Conservation (phyloP, 2,888 invertebrate genomes). For the Rhingia campestris region DNA sequence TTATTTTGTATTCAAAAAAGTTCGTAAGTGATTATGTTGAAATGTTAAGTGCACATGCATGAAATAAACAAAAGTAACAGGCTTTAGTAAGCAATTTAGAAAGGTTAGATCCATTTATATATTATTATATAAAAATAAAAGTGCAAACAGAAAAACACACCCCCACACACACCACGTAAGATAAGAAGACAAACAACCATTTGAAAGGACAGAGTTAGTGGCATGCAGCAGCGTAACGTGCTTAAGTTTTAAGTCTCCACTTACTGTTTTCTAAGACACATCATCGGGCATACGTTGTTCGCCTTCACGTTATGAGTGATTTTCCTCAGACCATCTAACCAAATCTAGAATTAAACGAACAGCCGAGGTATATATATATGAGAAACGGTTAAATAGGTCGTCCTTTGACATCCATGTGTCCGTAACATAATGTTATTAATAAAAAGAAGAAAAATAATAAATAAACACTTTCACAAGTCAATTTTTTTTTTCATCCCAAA, state of each 20-base stretch:
- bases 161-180: neutral
- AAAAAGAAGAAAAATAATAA: constrained; percentile 11
- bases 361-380: neutral
- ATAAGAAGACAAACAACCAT: neutral
- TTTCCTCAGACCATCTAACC: constrained; percentile 96
- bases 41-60: constrained; percentile 61
- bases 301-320: constrained; percentile 99
- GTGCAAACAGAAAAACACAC: constrained; percentile 32
- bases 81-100: neutral
- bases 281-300: constrained; percentile 99
- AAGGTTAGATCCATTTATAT: neutral
- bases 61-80: constrained; percentile 28
- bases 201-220: constrained; percentile 26
- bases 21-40: constrained; percentile 48
- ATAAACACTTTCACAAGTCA: neutral
- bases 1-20: constrained; percentile 8
- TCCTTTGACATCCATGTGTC: neutral
- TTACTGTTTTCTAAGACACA: constrained; percentile 99
- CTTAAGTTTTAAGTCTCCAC: constrained; percentile 82
- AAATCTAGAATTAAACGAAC: constrained; percentile 87
- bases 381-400: neutral
- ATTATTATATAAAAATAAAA: too few species aligned
- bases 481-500: neutral
- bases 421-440: constrained; percentile 5
- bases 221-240: constrained; percentile 48